Percentiles rank a stretch among this genome's conserved stretches.
Conservation (phyloP, 2,113 vertebrate species). For the Microcebus lehilahytsara region DNA sequence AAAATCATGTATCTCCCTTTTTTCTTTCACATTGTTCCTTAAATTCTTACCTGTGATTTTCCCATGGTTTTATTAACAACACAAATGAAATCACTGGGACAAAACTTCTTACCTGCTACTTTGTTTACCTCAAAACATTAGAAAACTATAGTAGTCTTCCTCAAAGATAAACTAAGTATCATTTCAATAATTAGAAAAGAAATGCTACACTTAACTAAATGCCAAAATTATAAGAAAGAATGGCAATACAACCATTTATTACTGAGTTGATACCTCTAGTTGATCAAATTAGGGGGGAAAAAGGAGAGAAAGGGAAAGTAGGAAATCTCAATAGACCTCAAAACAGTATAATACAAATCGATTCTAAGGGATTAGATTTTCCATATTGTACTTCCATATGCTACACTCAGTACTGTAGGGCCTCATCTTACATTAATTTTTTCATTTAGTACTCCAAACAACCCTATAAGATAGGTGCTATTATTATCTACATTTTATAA, state of each 20-base stretch:
- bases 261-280: neutral
- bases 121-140: slow-evolving; percentile 17
- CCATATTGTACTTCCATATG: neutral
- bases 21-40: neutral
- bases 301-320: neutral
- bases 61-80: neutral
- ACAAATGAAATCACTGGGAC: neutral
- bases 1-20: neutral
- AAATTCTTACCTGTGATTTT: slow-evolving; percentile 8
- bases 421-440: neutral
- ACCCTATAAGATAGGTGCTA: neutral
- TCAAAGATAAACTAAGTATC: slow-evolving; percentile 46
- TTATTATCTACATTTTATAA: neutral
- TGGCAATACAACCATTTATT: neutral
- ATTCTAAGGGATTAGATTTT: neutral
- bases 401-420: neutral
- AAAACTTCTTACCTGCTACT: neutral
- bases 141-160: neutral
- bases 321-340: neutral
- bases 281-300: neutral
- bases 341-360: neutral
- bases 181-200: slow-evolving; percentile 51
- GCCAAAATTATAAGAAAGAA: slow-evolving; percentile 30
- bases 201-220: neutral
- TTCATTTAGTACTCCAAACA: neutral